phyloP scores from a whole-genome alignment of 1,140 invertebrate species.

The Scaptomyza hsui region DNA sequence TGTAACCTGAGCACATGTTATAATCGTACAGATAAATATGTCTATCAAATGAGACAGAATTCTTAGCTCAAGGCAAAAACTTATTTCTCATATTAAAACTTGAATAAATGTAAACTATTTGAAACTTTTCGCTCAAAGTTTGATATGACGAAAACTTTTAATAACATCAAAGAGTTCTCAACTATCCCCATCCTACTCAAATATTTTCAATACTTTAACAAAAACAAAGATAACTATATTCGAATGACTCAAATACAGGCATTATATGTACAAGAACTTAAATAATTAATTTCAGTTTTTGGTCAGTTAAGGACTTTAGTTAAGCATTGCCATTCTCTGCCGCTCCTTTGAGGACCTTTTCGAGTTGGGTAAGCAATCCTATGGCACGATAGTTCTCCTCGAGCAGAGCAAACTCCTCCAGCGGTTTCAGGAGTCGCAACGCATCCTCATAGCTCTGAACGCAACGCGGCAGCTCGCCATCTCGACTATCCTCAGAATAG shows the following conservation, averaged over 20 bases:
- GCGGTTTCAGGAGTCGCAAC: slow-evolving; percentile 70
- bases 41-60: background rate
- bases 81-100: too few species aligned
- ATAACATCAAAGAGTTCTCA: too few species aligned
- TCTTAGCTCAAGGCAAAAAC: too few species aligned
- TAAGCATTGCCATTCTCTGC: background rate
- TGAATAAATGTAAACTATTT: too few species aligned
- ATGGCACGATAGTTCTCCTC: slow-evolving; percentile 81
- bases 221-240: too few species aligned
- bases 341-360: slow-evolving; percentile 65
- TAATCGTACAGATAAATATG: slow-evolving; percentile 20
- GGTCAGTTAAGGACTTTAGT: slow-evolving; percentile 18
- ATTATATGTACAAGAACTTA: slow-evolving; percentile 20
- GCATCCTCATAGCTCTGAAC: slow-evolving; percentile 72
- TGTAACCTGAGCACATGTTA: slow-evolving; percentile 45
- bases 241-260: background rate
- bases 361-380: slow-evolving; percentile 73
- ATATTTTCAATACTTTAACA: too few species aligned
- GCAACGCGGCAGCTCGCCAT: slow-evolving; percentile 49
- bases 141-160: too few species aligned
- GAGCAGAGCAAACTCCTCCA: slow-evolving; percentile 75
- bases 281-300: slow-evolving; percentile 19
- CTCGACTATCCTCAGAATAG: slow-evolving; percentile 49
- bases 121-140: too few species aligned
- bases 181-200: too few species aligned